These are phyloP conservation scores for Rhinolophus ferrumequinum DNA, from an alignment of 2,113 vertebrate genomes.

Conservation along the genomic window DNA sequence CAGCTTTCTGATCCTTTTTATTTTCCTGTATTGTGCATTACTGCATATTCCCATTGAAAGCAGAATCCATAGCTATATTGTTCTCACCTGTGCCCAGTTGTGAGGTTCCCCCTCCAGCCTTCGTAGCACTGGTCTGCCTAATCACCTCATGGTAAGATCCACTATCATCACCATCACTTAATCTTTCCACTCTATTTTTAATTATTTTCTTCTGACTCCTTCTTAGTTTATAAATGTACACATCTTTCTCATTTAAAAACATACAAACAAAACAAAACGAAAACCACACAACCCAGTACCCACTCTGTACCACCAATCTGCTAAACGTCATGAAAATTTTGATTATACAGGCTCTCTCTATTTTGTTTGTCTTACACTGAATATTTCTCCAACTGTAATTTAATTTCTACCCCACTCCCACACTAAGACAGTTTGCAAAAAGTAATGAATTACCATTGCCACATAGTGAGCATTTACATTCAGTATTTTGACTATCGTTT, in stretches of 20 bases:
- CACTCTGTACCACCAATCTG: neutral
- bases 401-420: neutral
- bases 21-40: neutral
- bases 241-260: neutral
- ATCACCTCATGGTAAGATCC: neutral
- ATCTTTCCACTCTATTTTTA: neutral
- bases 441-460: neutral
- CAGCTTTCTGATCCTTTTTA: neutral
- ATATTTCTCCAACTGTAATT: neutral
- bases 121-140: neutral
- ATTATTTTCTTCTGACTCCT: neutral
- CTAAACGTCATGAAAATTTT: neutral
- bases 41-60: neutral
- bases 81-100: neutral
- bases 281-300: neutral
- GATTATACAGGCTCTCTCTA: neutral
- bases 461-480: neutral
- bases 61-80: neutral
- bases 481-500: neutral
- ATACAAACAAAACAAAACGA: neutral
- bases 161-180: neutral
- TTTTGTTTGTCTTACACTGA: neutral
- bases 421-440: neutral
- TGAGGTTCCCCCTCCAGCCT: accelerated
- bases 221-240: neutral